A percentile compares a stretch with the other conserved stretches of the same genome.
Evolutionary conservation across 2,888 invertebrate species (phyloP).

Genomic region (Liposcelis brunnea): DNA sequence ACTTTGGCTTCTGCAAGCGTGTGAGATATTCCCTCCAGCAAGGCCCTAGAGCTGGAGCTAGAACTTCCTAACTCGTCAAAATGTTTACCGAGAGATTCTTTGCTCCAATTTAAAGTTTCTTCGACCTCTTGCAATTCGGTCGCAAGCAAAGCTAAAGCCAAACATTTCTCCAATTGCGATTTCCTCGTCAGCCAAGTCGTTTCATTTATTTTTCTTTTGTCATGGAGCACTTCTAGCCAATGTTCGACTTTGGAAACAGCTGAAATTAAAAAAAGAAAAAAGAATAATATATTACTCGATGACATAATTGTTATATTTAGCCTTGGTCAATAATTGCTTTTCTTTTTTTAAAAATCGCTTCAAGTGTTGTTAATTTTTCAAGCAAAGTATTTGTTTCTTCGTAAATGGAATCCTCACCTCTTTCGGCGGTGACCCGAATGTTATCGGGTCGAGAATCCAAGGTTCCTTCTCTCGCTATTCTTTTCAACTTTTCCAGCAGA

Average conservation of each 20-base stretch:
- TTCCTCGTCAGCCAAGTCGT: slow-evolving; percentile 48
- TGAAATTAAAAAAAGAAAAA: slow-evolving; percentile 21
- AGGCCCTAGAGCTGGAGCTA: slow-evolving; percentile 43
- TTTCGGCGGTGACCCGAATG: slow-evolving; percentile 34
- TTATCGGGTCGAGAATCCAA: slow-evolving; percentile 55
- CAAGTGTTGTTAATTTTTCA: neutral
- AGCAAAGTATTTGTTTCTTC: neutral
- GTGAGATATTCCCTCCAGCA: slow-evolving; percentile 49
- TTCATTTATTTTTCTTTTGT: slow-evolving; percentile 54
- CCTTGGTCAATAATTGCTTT: slow-evolving; percentile 3
- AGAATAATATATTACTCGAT: slow-evolving; percentile 3
- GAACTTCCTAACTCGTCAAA: slow-evolving; percentile 54
- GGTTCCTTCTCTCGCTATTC: slow-evolving; percentile 54
- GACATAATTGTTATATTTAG: neutral
- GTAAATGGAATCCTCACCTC: slow-evolving; percentile 25
- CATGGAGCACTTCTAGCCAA: slow-evolving; percentile 58
- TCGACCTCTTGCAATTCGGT: slow-evolving; percentile 50
- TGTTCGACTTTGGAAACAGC: slow-evolving; percentile 52
- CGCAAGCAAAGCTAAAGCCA: slow-evolving; percentile 54
- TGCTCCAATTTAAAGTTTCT: slow-evolving; percentile 35
- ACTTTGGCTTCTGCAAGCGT: slow-evolving; percentile 52
- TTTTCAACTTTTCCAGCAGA: slow-evolving; percentile 52
- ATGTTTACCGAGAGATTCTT: slow-evolving; percentile 33
- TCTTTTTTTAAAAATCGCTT: neutral
- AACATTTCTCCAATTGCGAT: slow-evolving; percentile 58